Percentiles rank a stretch among this genome's conserved stretches.
Evolutionary conservation across 2,113 vertebrate genomes (phyloP).

Genomic region (Irena cyanogastra): DNA sequence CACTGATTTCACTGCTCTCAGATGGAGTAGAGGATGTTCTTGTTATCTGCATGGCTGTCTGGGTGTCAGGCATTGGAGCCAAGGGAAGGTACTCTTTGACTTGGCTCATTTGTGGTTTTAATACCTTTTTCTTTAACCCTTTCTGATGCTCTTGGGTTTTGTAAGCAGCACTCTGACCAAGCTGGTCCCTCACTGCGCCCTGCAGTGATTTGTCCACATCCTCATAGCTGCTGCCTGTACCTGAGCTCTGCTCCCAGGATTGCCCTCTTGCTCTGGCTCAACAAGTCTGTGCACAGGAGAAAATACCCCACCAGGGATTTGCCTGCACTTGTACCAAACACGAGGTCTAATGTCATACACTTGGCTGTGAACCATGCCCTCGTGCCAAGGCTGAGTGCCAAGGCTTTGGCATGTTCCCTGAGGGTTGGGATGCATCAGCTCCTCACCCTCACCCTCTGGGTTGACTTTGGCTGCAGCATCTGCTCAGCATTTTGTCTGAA

Average conservation of each 20-base stretch:
- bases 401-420: background rate
- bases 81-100: background rate
- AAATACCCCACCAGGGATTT: background rate
- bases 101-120: background rate
- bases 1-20: background rate
- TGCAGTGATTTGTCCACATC: background rate
- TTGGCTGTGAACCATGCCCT: background rate
- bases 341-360: background rate
- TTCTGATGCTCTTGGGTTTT: background rate
- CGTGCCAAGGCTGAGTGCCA: background rate
- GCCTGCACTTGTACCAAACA: background rate
- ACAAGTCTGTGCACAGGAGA: background rate
- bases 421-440: background rate
- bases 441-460: fast-evolving
- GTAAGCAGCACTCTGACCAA: background rate
- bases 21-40: background rate
- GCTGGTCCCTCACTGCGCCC: background rate
- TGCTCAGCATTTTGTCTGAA: fast-evolving
- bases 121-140: background rate
- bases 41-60: background rate
- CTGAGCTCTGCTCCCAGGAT: background rate
- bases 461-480: background rate
- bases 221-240: background rate
- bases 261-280: background rate
- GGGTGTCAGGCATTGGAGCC: fast-evolving